These are phyloP conservation scores for Scylla paramamosain DNA, from an alignment of 1,140 invertebrate genomes.

Conservation along the genomic window DNA sequence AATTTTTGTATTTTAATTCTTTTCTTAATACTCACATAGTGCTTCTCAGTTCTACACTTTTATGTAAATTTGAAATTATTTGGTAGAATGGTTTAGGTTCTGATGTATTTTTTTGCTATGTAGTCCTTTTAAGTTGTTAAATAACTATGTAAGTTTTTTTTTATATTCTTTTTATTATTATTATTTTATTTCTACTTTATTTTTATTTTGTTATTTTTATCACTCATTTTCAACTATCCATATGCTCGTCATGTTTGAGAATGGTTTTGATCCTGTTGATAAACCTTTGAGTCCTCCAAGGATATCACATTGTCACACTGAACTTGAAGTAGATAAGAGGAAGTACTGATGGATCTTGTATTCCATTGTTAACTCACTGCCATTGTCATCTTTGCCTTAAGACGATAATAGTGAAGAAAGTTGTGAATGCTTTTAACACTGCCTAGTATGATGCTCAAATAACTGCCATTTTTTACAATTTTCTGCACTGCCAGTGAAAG, in stretches of 20 bases:
- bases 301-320: neutral
- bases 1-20: neutral
- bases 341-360: neutral
- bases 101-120: neutral
- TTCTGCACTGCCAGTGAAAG: slow-evolving; percentile 46
- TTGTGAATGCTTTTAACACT: slow-evolving; percentile 40
- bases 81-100: neutral
- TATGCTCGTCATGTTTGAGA: neutral
- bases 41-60: neutral
- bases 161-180: no score
- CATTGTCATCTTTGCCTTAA: slow-evolving; percentile 55
- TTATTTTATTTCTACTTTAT: neutral
- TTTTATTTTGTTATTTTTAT: neutral
- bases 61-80: neutral
- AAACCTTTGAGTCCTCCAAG: neutral
- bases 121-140: no score
- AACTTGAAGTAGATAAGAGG: neutral
- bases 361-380: slow-evolving; percentile 36
- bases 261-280: no score
- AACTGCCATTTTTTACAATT: slow-evolving; percentile 44
- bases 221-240: neutral
- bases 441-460: neutral
- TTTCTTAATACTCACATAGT: neutral
- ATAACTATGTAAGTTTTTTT: no score
- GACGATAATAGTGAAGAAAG: neutral